Base-by-base conservation (phyloP, 2,113 vertebrate species). In the Amphiprion ocellaris region DNA sequence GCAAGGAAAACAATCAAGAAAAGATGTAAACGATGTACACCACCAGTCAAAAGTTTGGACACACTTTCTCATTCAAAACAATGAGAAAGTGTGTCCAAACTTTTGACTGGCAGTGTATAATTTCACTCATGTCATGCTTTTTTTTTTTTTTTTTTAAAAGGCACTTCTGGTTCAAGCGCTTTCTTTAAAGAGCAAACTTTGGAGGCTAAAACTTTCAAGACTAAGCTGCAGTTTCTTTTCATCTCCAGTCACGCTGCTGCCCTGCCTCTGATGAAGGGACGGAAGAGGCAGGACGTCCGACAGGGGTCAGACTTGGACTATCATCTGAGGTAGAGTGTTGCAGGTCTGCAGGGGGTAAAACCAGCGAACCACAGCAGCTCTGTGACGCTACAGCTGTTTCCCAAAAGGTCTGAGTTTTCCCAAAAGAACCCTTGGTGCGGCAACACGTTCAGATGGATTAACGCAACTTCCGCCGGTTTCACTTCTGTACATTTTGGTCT, bases 271-370 rank as follows among this genome's bases (percentile, higher is more conserved):
- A 50, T 26, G 62, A 12, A 60, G n/a, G 53, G 60, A 60, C 37
- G 64, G 55, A n/a, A 61, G 69, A 11, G 17, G 14, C 41, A 14
- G 46, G 21, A 1, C n/a, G 50, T 39, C 53, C 64, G 53, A 21
- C 5, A 23, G 10, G 41, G 66, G 60, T 62, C 63, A 44, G 59
- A 62, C 75, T 28, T 77, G 46, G 17, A 69, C 64, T 56, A 63
- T 81, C 55, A 75, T 85, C 66, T 89, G 92, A 93, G 92, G 92
- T 92, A 92, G 90, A 77, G 82, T 66, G 70, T 86, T 69, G 74
- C 58, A 73, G 71, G 56, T 71, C 55, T 73, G 66, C 54, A 30
- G 52, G 52, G 72, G 73, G 59, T 2, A 77, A 75, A 37, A 17
- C 23, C 63, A 79, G 4, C 0, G 7, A 49, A 28, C 37, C 54